A percentile compares a stretch with the other conserved stretches of the same genome.
Evolutionary conservation across 2,797 vertebrate genomes (phyloP).

Genomic region (Enteromius viviparus): DNA sequence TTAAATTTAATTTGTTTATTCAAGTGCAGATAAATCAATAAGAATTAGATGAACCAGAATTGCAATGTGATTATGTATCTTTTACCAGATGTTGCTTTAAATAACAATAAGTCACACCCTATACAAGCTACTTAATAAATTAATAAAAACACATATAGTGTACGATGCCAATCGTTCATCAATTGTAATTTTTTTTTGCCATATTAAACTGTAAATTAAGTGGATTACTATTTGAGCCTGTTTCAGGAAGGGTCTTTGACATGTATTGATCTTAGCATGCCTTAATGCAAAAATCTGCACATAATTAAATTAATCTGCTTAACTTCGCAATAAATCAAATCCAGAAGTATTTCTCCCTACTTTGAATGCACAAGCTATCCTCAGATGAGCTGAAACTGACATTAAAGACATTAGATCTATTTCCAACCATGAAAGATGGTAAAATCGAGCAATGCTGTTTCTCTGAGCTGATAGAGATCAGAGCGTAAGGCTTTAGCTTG

Average conservation of each 20-base stretch:
- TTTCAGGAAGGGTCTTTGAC: slow-evolving; percentile 3
- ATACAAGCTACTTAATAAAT: background rate
- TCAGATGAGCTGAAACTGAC: slow-evolving; percentile 24
- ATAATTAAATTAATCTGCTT: background rate
- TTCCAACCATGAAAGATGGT: slow-evolving; percentile 50
- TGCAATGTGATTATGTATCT: background rate
- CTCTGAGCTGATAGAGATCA: slow-evolving; percentile 48
- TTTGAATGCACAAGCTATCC: slow-evolving; percentile 20
- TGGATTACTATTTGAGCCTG: background rate
- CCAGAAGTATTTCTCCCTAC: slow-evolving; percentile 3
- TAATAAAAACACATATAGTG: background rate
- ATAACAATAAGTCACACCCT: background rate
- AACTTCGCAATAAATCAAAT: slow-evolving; percentile 36
- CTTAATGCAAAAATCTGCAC: background rate
- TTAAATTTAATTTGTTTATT: background rate
- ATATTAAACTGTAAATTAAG: background rate
- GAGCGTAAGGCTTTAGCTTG: slow-evolving; percentile 26
- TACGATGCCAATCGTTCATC: background rate
- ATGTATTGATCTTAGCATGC: slow-evolving; percentile 9
- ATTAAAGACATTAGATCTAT: slow-evolving; percentile 42
- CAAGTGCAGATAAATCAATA: background rate
- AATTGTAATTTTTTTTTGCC: background rate
- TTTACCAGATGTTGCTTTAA: background rate
- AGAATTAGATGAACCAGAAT: background rate
- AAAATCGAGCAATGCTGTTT: slow-evolving; percentile 34